Base-by-base conservation (phyloP, 2,113 vertebrate genomes). In the Siniperca chuatsi region DNA sequence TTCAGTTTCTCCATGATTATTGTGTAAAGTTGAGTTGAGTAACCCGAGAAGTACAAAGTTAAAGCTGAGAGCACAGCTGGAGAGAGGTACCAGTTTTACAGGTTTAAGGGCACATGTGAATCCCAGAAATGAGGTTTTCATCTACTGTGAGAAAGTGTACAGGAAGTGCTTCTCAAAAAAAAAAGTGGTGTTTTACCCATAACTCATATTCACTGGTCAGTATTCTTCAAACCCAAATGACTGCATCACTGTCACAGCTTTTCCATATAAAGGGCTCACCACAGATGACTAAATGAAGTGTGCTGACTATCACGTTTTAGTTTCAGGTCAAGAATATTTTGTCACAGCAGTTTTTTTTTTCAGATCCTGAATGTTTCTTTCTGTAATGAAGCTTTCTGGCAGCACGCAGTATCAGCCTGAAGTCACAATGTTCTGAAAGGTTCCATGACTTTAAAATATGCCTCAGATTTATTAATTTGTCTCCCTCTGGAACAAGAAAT, bases 401-500 rank as follows among this genome's bases (percentile, higher is more conserved):
- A 83, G 65, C 25, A 6, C 25, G 35, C 33, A 61, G 16, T 16
- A 40, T 33, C 44, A 66, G 66, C 52, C 65, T 73, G 65, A 40
- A 72, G 55, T 75, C 54, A 72, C 42, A 85, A 5, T 69, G 61
- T 65, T 83, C 84, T 62, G 29, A 69, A 29, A 55, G 21, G 67
- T 77, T 66, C 60, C 79, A 20, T 71, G 25, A 66, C n/a, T 60
- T 46, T 61, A 69, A 80, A 77, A 71, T 37, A 29, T 40, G 33
- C 70, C 54, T 72, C 68, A 64, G n/a, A 82, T 84, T 42, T 75
- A 80, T 71, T 75, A 11, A 25, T 78, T 87, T 54, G 35, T 50
- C 80, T 86, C 84, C 77, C 73, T 76, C 8, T 85, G 77, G 70
- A 73, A 73, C n/a, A 85, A 54, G 66, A 79, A 82, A 69, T 75